Evolutionary conservation across 2,888 invertebrate genomes (phyloP), one percentile per base, ranked within the genome.

Genomic region (Chrysolina americana): DNA sequence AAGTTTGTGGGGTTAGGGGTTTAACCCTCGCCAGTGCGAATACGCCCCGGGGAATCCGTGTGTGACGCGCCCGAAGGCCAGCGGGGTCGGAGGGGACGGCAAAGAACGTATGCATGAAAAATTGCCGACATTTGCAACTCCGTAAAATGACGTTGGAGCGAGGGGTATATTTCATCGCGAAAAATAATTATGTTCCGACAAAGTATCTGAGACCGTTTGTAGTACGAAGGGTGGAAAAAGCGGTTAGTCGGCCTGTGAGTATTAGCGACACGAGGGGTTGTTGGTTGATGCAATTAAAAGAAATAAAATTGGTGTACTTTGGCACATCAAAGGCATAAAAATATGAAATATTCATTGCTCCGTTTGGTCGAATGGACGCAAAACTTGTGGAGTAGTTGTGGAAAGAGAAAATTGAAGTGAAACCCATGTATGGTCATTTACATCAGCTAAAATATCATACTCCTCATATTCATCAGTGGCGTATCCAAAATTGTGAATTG

Each of bases 101-200:
- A 62, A 68, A 63, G 68, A 76, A 74, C 74, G 76, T 76, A 76
- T 76, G 76, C 74, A 76, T 74, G 76, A 76, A 76, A 76, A 76
- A 74, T 76, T 68, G 73, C 44, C 71, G 76, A 73, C 73, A 76
- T 76, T 76, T 76, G 73, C 71, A 69, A 65, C 69, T 69, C 68
- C 65, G 69, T 50, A 68, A 72, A 73, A 75, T 71, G 71, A 75
- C 75, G 64, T 41, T 19, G 68, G 21, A 48, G 68, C 48, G 19
- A 53, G 48, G 68, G 41, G 53, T 68, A 68, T 50, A 68, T 53
- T 36, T 53, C 68, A 56, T 68, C 53, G 68, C 53, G 68, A 9
- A 56, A 68, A 68, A 68, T 68, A 68, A 68, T 68, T 68, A 68
- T 41, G 68, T 68, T 36, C 21, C 19, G 48, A 59, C 59, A n/a